Percentiles rank a stretch among this genome's conserved stretches.
These are phyloP conservation scores for Pseudobourletiella spinata DNA, from an alignment of 1,140 invertebrate genomes.

Conservation along the genomic window DNA sequence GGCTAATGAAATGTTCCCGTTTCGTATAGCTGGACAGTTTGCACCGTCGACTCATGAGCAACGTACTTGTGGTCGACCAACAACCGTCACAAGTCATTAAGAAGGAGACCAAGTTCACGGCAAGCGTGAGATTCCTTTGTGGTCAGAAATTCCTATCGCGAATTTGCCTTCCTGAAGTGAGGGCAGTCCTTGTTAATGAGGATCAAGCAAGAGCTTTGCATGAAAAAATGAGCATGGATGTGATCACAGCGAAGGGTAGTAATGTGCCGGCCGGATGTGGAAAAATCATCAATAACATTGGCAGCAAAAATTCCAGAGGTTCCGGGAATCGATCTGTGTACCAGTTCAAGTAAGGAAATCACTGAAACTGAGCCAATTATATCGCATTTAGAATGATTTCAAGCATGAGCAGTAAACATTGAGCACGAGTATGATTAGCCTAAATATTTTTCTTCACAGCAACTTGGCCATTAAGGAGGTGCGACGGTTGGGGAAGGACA, in stretches of 20 bases:
- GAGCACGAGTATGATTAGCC: no score
- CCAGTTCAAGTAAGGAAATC: neutral
- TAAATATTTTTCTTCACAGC: no score
- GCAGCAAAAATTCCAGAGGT: neutral
- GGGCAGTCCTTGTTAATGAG: neutral
- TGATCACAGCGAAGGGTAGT: neutral
- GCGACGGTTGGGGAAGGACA: neutral
- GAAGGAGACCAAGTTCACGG: constrained; percentile 8
- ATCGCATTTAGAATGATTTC: no score
- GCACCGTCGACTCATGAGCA: neutral
- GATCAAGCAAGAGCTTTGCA: neutral
- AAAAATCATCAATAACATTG: neutral
- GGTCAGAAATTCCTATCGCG: neutral
- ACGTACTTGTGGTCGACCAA: neutral
- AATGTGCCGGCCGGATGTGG: neutral
- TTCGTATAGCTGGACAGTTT: neutral
- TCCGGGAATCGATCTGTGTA: neutral
- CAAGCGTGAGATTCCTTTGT: neutral
- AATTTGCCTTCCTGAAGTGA: neutral
- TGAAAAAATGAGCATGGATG: no score
- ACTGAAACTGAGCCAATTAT: no score
- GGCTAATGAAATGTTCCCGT: neutral
- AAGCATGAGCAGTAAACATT: no score
- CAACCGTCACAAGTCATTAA: constrained; percentile 9
- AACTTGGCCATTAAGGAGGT: neutral